A percentile compares a stretch with the other conserved stretches of the same genome.
Evolutionary conservation across 2,888 invertebrate species (phyloP).

Genomic region (Hydropsyche betteni): DNA sequence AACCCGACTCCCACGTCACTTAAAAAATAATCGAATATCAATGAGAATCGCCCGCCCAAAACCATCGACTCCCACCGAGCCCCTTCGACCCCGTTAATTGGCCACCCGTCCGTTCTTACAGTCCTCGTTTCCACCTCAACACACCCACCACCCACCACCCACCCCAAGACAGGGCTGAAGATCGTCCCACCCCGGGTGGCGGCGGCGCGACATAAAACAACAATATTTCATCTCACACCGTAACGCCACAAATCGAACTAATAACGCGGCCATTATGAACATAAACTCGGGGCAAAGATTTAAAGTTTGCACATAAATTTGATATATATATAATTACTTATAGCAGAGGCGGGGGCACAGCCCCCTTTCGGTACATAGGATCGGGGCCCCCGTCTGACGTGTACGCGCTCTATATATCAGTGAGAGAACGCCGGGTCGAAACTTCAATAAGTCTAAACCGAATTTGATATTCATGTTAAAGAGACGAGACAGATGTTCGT

Average conservation of each 20-base stretch:
- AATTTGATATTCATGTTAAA: constrained; percentile 50
- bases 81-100: constrained; percentile 45
- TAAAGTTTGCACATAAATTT: constrained; percentile 52
- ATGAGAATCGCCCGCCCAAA: no score
- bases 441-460: constrained; percentile 51
- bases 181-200: constrained; percentile 16
- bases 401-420: constrained; percentile 50
- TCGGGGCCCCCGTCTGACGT: constrained; percentile 48
- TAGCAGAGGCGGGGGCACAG: constrained; percentile 27
- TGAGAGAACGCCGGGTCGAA: constrained; percentile 46
- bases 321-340: constrained; percentile 52
- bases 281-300: constrained; percentile 52
- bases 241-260: constrained; percentile 52
- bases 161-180: constrained; percentile 7
- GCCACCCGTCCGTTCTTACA: constrained; percentile 47
- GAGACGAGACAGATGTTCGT: constrained; percentile 26
- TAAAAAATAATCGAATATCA: no score
- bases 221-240: constrained; percentile 52
- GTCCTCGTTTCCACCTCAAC: background rate
- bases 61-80: no score
- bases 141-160: constrained; percentile 1
- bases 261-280: constrained; percentile 52
- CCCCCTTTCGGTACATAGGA: background rate
- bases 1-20: no score
- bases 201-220: constrained; percentile 51